Evolutionary conservation across 2,797 vertebrate genomes (phyloP).

Genomic region (Epinephelus coioides): DNA sequence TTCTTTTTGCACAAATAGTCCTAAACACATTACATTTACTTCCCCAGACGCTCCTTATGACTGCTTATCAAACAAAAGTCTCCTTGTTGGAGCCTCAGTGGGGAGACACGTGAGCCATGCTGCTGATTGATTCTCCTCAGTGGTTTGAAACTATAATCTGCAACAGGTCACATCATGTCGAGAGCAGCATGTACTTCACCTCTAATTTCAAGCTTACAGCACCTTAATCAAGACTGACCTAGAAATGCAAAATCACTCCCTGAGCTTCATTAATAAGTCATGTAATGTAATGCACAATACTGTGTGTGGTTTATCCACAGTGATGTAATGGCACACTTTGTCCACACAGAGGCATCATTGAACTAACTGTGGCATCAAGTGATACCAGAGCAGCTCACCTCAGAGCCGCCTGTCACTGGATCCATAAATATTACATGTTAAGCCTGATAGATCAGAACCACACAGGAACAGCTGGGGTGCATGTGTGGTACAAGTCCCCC

Average conservation of each 20-base stretch:
- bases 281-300: neutral
- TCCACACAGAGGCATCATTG: slow-evolving; percentile 79
- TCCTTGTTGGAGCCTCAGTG: neutral
- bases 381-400: slow-evolving; percentile 16
- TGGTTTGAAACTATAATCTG: too few species aligned
- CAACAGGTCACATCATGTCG: neutral
- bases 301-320: slow-evolving; percentile 2
- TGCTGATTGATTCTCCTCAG: slow-evolving; percentile 2
- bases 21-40: neutral
- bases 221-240: neutral
- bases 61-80: neutral
- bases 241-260: neutral
- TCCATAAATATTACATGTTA: slow-evolving; percentile 63
- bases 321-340: slow-evolving; percentile 59
- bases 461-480: slow-evolving; percentile 71
- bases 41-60: neutral
- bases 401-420: slow-evolving; percentile 14
- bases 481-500: slow-evolving; percentile 59
- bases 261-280: slow-evolving; percentile 4
- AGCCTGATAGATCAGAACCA: slow-evolving; percentile 60
- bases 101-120: neutral
- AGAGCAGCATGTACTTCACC: neutral
- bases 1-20: neutral
- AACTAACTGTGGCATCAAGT: slow-evolving; percentile 26
- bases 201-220: neutral